Base-by-base conservation (phyloP, 2,888 invertebrate genomes). In the Drosophila rellima region DNA sequence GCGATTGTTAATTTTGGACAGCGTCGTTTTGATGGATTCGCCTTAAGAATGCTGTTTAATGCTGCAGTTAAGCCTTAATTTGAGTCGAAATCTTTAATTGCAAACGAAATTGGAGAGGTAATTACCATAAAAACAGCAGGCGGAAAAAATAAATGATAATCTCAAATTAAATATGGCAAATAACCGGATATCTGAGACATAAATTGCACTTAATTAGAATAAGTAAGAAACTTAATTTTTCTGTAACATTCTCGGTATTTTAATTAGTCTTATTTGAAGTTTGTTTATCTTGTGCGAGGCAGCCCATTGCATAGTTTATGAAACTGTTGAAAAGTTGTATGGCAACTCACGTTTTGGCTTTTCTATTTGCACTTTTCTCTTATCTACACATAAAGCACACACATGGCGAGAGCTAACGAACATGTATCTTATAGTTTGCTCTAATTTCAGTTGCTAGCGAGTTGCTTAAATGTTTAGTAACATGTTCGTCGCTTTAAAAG, bases 381-480 rank as follows among this genome's bases (percentile, higher is more conserved):
- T 84, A 84, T 82, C 82, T 42, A 50, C 48, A 48, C 31, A 59
- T 47, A 42, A 45, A 50, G 61, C 11, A 61, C 48, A 54, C 40
- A 62, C 33, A 10, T 18, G 61, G 61, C 20, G 23, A 17, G 64
- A 64, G 59, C 57, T 52, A 50, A 17, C 39, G 52, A 42, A 44
- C 44, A 50, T 57, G 70, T 83, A 70, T 72, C 70, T 72, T 39
- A 79, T 67, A 75, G 88, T 82, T 83, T 85, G 83, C 68, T 83
- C 83, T 78, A 83, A 82, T 85, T 83, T 83, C 33, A 15, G 51
- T 47, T 70, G 64, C 52, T 33, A 65, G 82, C 71, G 56, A 77
- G 85, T 66, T 88, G 80, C 88, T 85, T 88, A 83, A 85, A 80
- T 86, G 82, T 83, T 83, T 85, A 88, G 82, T 85, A 80, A 88